Conservation (phyloP, 2,113 vertebrate genomes). For the Planiliza haematocheilus region DNA sequence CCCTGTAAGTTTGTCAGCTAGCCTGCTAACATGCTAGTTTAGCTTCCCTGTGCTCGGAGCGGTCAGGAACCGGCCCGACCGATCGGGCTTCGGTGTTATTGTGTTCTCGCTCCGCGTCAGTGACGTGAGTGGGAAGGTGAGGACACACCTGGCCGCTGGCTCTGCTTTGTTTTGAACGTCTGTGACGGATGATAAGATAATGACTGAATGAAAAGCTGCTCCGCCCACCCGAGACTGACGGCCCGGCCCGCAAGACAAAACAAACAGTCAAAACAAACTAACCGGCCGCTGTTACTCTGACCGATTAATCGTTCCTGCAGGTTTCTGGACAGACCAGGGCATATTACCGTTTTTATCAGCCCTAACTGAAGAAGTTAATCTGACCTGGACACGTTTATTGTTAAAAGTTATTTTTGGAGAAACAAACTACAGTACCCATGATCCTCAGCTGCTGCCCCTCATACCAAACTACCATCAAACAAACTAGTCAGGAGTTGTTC, state of each 20-base stretch:
- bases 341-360: too few relatives aligned
- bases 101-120: too few relatives aligned
- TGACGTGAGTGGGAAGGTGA: too few relatives aligned
- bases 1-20: conserved; percentile 20
- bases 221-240: conserved; percentile 7
- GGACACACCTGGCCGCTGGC: conserved; percentile 20
- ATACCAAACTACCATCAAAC: background rate
- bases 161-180: conserved; percentile 17
- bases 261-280: conserved; percentile 18
- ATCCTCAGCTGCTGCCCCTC: background rate
- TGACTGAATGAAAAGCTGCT: conserved; percentile 6
- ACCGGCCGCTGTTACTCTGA: background rate
- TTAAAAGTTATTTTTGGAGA: too few relatives aligned
- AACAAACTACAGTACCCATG: background rate
- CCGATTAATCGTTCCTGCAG: background rate
- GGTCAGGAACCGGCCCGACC: too few relatives aligned
- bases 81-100: too few relatives aligned
- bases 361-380: too few relatives aligned
- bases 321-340: too few relatives aligned
- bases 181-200: conserved; percentile 16
- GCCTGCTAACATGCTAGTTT: background rate
- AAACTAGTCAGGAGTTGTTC: background rate
- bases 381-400: too few relatives aligned
- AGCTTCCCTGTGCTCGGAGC: too few relatives aligned
- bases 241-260: conserved; percentile 3